These are phyloP conservation scores for Nycteola revayana DNA, from an alignment of 2,888 invertebrate species.

Conservation along the genomic window DNA sequence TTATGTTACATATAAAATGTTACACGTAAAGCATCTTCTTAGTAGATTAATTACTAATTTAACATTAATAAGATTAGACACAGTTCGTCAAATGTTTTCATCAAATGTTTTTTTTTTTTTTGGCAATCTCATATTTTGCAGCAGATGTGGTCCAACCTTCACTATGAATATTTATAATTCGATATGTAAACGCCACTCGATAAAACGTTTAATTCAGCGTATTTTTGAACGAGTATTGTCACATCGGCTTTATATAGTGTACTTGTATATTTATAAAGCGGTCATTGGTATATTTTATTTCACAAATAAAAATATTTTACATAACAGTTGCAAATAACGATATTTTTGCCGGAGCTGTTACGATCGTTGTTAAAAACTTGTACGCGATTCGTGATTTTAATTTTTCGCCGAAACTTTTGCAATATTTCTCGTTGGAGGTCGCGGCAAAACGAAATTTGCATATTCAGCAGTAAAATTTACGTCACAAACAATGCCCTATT, in stretches of 20 bases:
- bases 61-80: too few relatives aligned
- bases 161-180: slow-evolving; percentile 54
- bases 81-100: too few relatives aligned
- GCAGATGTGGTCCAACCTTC: slow-evolving; percentile 42
- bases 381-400: slow-evolving; percentile 70
- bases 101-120: too few relatives aligned
- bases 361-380: slow-evolving; percentile 56
- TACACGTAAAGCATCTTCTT: too few relatives aligned
- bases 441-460: slow-evolving; percentile 72
- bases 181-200: slow-evolving; percentile 39
- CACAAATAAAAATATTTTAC: slow-evolving; percentile 21
- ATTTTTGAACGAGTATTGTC: slow-evolving; percentile 32
- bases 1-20: too few relatives aligned
- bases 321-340: slow-evolving; percentile 21
- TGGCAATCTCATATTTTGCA: slow-evolving; percentile 13
- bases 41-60: too few relatives aligned
- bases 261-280: slow-evolving; percentile 8
- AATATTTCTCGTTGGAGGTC: slow-evolving; percentile 72
- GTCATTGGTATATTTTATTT: slow-evolving; percentile 16
- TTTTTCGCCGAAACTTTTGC: slow-evolving; percentile 72
- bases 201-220: slow-evolving; percentile 38
- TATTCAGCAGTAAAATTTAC: slow-evolving; percentile 77
- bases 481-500: slow-evolving; percentile 78
- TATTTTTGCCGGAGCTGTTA: slow-evolving; percentile 43
- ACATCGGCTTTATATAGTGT: slow-evolving; percentile 25